These are phyloP conservation scores for Psilanteris sp. DNA, from an alignment of 1,140 invertebrate genomes.

Conservation along the genomic window DNA sequence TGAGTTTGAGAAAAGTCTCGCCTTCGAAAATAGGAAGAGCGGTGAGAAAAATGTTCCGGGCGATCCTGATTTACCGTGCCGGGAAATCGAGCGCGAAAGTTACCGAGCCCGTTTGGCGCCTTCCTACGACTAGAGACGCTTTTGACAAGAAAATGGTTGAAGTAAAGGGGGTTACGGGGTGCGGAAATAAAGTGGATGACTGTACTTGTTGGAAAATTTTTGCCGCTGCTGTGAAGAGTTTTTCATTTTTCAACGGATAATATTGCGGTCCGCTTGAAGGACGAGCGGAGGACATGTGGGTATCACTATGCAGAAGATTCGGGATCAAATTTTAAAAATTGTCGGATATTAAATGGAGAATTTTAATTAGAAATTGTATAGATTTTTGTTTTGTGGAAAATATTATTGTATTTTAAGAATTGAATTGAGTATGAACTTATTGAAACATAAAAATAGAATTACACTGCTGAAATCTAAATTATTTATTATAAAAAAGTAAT, in stretches of 20 bases:
- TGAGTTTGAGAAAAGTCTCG: constrained; percentile 63
- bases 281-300: constrained; percentile 8
- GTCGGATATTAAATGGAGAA: too few species aligned
- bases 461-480: too few species aligned
- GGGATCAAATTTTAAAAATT: background rate
- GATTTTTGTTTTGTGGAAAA: too few species aligned
- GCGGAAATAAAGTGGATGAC: constrained; percentile 54
- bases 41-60: constrained; percentile 70
- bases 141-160: constrained; percentile 45
- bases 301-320: constrained; percentile 10
- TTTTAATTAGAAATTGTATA: too few species aligned
- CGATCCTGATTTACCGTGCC: constrained; percentile 73
- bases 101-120: constrained; percentile 60
- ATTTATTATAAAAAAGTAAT: too few species aligned
- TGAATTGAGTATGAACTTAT: too few species aligned
- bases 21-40: constrained; percentile 64
- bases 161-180: background rate
- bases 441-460: too few species aligned
- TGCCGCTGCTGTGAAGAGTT: constrained; percentile 60
- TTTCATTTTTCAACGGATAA: constrained; percentile 64
- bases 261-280: constrained; percentile 30
- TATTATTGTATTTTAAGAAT: too few species aligned
- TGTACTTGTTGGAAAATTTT: constrained; percentile 63
- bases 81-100: constrained; percentile 69
- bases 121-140: constrained; percentile 43